A percentile compares a stretch with the other conserved stretches of the same genome.
phyloP scores from a whole-genome alignment of 2,113 vertebrate species.

The Eublepharis macularius region DNA sequence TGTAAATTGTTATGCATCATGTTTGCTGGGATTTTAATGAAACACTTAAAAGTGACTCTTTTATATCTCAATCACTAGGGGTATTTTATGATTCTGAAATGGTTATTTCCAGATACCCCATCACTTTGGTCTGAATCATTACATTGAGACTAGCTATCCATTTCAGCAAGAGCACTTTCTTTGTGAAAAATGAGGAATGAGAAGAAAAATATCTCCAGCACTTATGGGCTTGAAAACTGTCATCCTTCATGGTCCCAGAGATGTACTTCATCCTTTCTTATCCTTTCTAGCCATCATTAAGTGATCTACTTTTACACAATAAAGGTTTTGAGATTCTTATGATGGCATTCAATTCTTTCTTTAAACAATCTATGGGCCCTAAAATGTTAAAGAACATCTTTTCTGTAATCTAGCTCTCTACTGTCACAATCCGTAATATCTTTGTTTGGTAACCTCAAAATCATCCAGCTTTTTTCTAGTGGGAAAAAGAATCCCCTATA shows the following conservation, averaged over 20 bases:
- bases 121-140: conserved; percentile 38
- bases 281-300: not conserved
- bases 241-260: not conserved
- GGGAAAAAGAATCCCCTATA: not conserved
- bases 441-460: not conserved
- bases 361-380: not conserved
- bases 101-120: conserved; percentile 11
- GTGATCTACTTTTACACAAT: not conserved
- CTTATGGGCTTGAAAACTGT: not conserved
- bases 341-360: not conserved
- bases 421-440: not conserved
- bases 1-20: conserved; percentile 54
- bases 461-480: not conserved
- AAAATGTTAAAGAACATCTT: not conserved
- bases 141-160: not conserved
- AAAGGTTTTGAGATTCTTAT: not conserved
- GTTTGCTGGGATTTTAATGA: conserved; percentile 68
- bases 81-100: conserved; percentile 37
- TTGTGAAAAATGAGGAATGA: not conserved
- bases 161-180: not conserved
- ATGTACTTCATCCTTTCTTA: not conserved
- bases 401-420: not conserved
- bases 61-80: conserved; percentile 50
- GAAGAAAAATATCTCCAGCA: not conserved
- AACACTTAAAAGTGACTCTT: conserved; percentile 61